These are phyloP conservation scores for Gortyna flavago DNA, from an alignment of 2,888 invertebrate species.

Conservation along the genomic window DNA sequence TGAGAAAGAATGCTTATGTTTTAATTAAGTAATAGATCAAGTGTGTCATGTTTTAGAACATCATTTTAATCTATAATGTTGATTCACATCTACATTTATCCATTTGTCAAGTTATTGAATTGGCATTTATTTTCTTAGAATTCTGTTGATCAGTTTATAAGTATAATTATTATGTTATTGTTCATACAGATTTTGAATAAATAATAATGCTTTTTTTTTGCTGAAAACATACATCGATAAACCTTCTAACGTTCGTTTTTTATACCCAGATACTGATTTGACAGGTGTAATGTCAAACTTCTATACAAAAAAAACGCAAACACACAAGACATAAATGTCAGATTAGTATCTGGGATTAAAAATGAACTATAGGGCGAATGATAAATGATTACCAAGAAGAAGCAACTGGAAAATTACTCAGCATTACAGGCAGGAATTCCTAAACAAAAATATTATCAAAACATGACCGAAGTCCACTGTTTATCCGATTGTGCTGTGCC, in stretches of 20 bases:
- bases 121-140: slow-evolving; percentile 13
- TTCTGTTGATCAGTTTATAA: background rate
- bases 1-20: slow-evolving; percentile 18
- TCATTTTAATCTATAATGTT: slow-evolving; percentile 17
- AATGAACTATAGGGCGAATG: background rate
- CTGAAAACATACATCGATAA: background rate
- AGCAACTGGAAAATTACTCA: background rate
- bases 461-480: slow-evolving; percentile 54
- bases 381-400: background rate
- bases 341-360: too few relatives aligned
- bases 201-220: background rate
- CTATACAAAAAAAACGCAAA: too few relatives aligned
- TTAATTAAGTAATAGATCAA: slow-evolving; percentile 29
- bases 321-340: too few relatives aligned
- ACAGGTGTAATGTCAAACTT: too few relatives aligned
- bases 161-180: background rate
- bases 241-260: too few relatives aligned
- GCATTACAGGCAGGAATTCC: background rate
- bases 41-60: slow-evolving; percentile 8
- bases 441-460: background rate
- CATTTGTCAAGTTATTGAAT: slow-evolving; percentile 21
- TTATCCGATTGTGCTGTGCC: slow-evolving; percentile 46
- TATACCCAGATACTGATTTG: too few relatives aligned
- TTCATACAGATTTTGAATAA: background rate
- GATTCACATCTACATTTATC: slow-evolving; percentile 40